Base-by-base conservation (phyloP, 2,113 vertebrate species). In the Bungarus multicinctus region DNA sequence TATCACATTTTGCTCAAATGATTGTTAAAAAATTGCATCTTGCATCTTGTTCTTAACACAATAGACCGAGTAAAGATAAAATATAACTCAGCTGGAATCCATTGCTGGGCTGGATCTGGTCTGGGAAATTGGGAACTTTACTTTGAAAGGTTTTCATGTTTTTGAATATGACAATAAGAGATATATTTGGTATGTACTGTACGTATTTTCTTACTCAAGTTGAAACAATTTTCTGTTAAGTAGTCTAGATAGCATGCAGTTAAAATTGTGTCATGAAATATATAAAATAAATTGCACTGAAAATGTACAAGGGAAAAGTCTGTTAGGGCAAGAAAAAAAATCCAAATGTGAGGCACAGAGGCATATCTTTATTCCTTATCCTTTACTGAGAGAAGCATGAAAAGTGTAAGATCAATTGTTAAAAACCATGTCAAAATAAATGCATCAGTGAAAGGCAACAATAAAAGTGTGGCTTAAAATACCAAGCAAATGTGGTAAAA, bases 91-190 rank as follows among this genome's bases (percentile, higher is more conserved):
- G 25, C 25, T 89, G 53, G 43, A 39, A 4, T 60, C 30, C 58
- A 18, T 85, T 85, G 14, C 50, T 86, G 43, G n/a, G 23, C 39
- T 18, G 81, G 8, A 52, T 47, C 4, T 50, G 45, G 2, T 58
- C 27, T 34, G 14, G 12, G 34, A 39, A 55, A 50, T 69, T 60
- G n/a, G 30, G 52, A 87, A 52, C 23, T 16, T 2, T 34, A 54
- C 52, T 81, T 85, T 6, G 45, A 93, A 97, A 12, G 98, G 98
- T 10, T 99, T 99, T 96, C 98, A 99, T 0, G 98, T 18, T 53
- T 53, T 11, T 25, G 57, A 45, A 23, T 53, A 50, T 34, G 23
- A 69, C 12, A 25, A 20, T 69, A 88, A 53, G 91, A 25, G 50
- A 88, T 87, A 16, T 52, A 8, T 16, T 87, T 60, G 85, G 39